Evolutionary conservation across 2,888 invertebrate species (phyloP).

Genomic region (Cosmia pyralina): DNA sequence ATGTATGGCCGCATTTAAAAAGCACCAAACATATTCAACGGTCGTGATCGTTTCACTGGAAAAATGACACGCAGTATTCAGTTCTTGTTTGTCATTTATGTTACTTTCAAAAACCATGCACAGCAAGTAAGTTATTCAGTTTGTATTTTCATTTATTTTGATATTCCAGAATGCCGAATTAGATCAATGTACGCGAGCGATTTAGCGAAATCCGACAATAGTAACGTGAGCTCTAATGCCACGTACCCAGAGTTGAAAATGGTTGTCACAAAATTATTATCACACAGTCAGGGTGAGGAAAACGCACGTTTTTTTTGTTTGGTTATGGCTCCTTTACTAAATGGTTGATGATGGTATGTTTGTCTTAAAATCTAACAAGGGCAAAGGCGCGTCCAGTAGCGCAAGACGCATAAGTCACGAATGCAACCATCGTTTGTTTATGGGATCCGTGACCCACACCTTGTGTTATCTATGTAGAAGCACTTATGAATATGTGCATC

Average conservation of each 20-base stretch:
- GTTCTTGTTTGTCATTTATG: neutral
- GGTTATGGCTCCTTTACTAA: slow-evolving; percentile 29
- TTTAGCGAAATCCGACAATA: slow-evolving; percentile 71
- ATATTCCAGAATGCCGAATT: slow-evolving; percentile 81
- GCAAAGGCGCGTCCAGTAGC: neutral
- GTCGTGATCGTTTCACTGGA: neutral
- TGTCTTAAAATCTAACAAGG: neutral
- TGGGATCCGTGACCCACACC: neutral
- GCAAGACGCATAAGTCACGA: neutral
- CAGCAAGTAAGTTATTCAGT: slow-evolving; percentile 58
- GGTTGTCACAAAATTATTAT: slow-evolving; percentile 86
- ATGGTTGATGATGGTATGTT: neutral
- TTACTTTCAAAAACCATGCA: slow-evolving; percentile 30
- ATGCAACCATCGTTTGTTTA: neutral
- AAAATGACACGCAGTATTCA: neutral
- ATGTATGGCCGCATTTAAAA: neutral
- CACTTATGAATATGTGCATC: no score
- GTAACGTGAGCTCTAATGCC: slow-evolving; percentile 70
- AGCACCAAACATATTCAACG: neutral
- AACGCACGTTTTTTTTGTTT: slow-evolving; percentile 44
- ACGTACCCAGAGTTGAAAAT: slow-evolving; percentile 86
- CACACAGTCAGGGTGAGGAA: slow-evolving; percentile 84
- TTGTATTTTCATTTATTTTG: slow-evolving; percentile 65
- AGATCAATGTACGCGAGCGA: slow-evolving; percentile 73
- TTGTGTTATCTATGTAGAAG: no score